These are phyloP conservation scores for Sinonovacula constricta DNA, from an alignment of 1,140 invertebrate genomes.

Conservation along the genomic window DNA sequence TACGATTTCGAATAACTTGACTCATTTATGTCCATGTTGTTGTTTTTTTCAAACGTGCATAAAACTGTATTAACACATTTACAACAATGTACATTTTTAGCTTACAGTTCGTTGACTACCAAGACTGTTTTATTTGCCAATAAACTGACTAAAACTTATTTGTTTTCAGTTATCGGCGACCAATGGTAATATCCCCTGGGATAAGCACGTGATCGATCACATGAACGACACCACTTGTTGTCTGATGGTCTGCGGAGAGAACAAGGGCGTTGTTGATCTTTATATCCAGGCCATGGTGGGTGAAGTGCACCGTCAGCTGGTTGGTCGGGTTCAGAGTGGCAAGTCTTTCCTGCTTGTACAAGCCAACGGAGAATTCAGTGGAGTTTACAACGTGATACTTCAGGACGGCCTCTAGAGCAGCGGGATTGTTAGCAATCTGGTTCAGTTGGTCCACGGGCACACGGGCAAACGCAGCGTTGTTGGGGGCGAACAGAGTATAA, in stretches of 20 bases:
- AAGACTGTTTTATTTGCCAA: too few relatives aligned
- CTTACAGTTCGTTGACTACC: too few relatives aligned
- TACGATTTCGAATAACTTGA: too few relatives aligned
- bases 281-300: background rate
- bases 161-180: too few relatives aligned
- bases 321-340: too few relatives aligned
- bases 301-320: too few relatives aligned
- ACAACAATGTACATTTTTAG: too few relatives aligned
- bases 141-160: too few relatives aligned
- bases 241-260: background rate
- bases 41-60: too few relatives aligned
- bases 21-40: too few relatives aligned
- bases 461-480: constrained; percentile 88
- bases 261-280: constrained; percentile 20
- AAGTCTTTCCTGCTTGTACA: constrained; percentile 23
- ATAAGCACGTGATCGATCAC: constrained; percentile 13
- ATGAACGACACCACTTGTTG: constrained; percentile 18
- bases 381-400: constrained; percentile 10
- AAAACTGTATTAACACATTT: too few relatives aligned
- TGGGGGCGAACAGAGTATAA: constrained; percentile 88
- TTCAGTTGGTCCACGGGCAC: constrained; percentile 13
- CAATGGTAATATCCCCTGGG: too few relatives aligned
- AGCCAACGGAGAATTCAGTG: constrained; percentile 10
- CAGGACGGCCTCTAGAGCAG: background rate
- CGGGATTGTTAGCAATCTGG: background rate